Percentiles rank a stretch among this genome's conserved stretches.
phyloP scores from a whole-genome alignment of 2,113 vertebrate genomes.

The Toxotes chatareus region DNA sequence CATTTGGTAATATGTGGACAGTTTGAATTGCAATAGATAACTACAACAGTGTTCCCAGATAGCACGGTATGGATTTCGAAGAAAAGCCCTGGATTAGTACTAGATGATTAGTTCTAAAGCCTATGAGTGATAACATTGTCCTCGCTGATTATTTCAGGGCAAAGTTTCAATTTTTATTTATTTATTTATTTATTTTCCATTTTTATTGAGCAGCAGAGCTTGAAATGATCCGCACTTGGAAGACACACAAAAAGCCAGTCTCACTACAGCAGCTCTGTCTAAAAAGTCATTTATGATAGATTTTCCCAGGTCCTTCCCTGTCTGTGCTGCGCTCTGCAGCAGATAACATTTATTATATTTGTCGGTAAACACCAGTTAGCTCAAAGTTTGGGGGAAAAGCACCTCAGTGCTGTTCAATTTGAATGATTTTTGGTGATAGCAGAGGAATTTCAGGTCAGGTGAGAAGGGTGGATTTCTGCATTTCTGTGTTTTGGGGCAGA shows the following conservation, averaged over 20 bases:
- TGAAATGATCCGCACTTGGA: conserved; percentile 66
- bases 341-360: conserved; percentile 38
- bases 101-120: conserved; percentile 56
- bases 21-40: conserved; percentile 34
- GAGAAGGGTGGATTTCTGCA: conserved; percentile 21
- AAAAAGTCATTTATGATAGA: conserved; percentile 51
- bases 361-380: conserved; percentile 41
- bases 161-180: conserved; percentile 29
- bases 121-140: conserved; percentile 59
- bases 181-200: conserved; percentile 16
- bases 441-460: conserved; percentile 40
- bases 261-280: conserved; percentile 22
- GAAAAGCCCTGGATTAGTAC: conserved; percentile 41
- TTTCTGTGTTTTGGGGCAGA: conserved; percentile 28
- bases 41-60: conserved; percentile 12
- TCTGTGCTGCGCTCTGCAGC: conserved; percentile 14
- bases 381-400: conserved; percentile 17
- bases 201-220: conserved; percentile 65
- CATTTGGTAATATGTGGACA: conserved; percentile 30
- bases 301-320: background rate
- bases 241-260: conserved; percentile 46
- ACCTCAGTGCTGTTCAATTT: background rate
- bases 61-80: conserved; percentile 43
- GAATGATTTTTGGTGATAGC: conserved; percentile 25
- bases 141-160: conserved; percentile 51